Evolutionary conservation across 2,888 invertebrate genomes (phyloP).

Genomic region (Sthenelais limicola): DNA sequence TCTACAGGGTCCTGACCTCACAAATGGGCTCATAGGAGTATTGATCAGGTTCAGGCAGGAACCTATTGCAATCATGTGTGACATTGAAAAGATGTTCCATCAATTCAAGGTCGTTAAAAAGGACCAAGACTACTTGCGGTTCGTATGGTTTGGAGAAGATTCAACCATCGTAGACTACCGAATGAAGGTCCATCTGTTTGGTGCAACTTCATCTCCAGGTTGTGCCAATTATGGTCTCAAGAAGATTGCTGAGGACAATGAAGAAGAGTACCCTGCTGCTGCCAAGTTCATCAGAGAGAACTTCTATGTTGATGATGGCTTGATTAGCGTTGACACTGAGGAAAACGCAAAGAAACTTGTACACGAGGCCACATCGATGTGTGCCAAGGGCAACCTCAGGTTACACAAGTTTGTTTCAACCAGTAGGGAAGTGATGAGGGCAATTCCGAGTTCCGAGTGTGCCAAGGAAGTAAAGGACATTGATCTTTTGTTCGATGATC

Average conservation of each 20-base stretch:
- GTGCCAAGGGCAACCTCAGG: slow-evolving; percentile 45
- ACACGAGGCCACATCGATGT: slow-evolving; percentile 22
- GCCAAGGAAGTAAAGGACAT: slow-evolving; percentile 39
- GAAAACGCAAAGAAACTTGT: slow-evolving; percentile 41
- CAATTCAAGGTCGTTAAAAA: slow-evolving; percentile 38
- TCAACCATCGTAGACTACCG: slow-evolving; percentile 28
- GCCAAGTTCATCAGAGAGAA: slow-evolving; percentile 42
- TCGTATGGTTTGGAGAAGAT: slow-evolving; percentile 45
- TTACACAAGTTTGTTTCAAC: slow-evolving; percentile 51
- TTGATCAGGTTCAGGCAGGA: slow-evolving; percentile 45
- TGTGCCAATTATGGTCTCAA: slow-evolving; percentile 43
- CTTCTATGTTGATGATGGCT: slow-evolving; percentile 51
- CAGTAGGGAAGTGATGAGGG: slow-evolving; percentile 46
- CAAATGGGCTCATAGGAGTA: slow-evolving; percentile 43
- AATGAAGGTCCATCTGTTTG: slow-evolving; percentile 43
- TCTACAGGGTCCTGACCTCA: slow-evolving; percentile 46
- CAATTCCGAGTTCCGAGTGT: slow-evolving; percentile 47
- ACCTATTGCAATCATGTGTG: slow-evolving; percentile 44
- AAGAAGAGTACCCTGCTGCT: slow-evolving; percentile 37
- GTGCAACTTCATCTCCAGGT: slow-evolving; percentile 30
- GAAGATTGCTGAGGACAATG: not conserved
- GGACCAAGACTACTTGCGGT: slow-evolving; percentile 43
- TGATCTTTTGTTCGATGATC: slow-evolving; percentile 42
- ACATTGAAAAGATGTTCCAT: slow-evolving; percentile 50
- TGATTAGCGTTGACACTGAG: slow-evolving; percentile 36